phyloP scores from a whole-genome alignment of 2,888 invertebrate species.

The Scaptodrosophila latifasciaeformis region DNA sequence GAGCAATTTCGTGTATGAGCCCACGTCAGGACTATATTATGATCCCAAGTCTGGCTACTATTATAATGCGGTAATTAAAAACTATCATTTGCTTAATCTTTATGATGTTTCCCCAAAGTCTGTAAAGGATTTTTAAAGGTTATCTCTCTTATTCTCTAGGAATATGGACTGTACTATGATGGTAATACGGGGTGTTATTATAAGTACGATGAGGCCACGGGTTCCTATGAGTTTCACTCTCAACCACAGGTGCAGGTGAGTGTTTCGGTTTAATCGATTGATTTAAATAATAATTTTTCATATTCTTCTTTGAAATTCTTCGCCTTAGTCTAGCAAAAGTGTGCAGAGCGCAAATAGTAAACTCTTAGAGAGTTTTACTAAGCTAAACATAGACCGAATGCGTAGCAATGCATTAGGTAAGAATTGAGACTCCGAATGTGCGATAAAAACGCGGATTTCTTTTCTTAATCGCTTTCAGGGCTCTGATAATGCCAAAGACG shows the following conservation, averaged over 20 bases:
- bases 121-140: not conserved
- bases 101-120: constrained; percentile 33
- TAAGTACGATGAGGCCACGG: constrained; percentile 84
- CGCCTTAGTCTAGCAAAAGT: constrained; percentile 45
- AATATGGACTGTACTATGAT: constrained; percentile 91
- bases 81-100: constrained; percentile 36
- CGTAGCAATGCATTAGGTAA: constrained; percentile 77
- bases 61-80: constrained; percentile 85
- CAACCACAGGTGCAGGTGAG: constrained; percentile 78
- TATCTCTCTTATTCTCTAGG: constrained; percentile 77
- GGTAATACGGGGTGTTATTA: constrained; percentile 89
- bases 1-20: constrained; percentile 89
- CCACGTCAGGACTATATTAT: constrained; percentile 90
- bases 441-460: constrained; percentile 76
- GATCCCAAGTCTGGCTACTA: constrained; percentile 92
- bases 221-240: constrained; percentile 87
- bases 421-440: constrained; percentile 70
- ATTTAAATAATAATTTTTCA: constrained; percentile 18
- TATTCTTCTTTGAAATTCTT: constrained; percentile 25
- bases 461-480: constrained; percentile 72
- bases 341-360: constrained; percentile 66
- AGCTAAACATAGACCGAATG: constrained; percentile 76
- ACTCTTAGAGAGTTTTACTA: constrained; percentile 73
- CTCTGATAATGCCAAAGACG: constrained; percentile 35
- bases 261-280: constrained; percentile 1